Conservation (phyloP, 2,888 invertebrate genomes). For the Stictocephala bisonia region DNA sequence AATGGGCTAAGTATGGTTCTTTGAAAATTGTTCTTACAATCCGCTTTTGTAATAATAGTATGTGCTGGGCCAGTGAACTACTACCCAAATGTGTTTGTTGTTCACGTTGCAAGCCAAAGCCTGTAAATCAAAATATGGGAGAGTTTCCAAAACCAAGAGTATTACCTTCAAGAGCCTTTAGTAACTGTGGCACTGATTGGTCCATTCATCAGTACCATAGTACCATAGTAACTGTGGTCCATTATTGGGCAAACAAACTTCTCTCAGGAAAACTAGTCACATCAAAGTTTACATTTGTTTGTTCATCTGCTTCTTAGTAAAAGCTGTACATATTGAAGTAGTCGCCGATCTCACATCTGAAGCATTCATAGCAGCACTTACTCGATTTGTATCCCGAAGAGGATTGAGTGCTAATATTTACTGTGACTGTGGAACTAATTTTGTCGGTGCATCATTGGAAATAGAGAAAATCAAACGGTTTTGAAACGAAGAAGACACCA, state of each 20-base stretch:
- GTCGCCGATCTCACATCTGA: conserved; percentile 58
- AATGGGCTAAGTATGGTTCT: no score
- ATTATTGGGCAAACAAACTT: conserved; percentile 33
- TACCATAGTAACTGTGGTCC: conserved; percentile 56
- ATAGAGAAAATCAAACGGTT: not conserved
- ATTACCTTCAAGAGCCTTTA: conserved; percentile 20
- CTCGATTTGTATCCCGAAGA: conserved; percentile 57
- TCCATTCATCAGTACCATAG: no score
- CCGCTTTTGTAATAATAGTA: no score
- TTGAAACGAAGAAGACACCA: conserved; percentile 29
- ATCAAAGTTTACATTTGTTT: conserved; percentile 48
- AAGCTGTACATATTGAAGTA: conserved; percentile 59
- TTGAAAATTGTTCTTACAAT: no score
- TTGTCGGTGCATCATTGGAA: conserved; percentile 57
- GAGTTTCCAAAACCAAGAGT: conserved; percentile 36
- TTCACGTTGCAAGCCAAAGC: conserved; percentile 8
- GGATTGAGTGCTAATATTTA: conserved; percentile 56
- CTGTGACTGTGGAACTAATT: conserved; percentile 62
- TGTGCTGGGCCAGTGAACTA: no score
- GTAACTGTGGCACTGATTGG: conserved; percentile 53
- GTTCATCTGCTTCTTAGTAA: conserved; percentile 58
- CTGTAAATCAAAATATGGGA: not conserved
- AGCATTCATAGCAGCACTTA: no score
- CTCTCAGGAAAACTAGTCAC: conserved; percentile 1
- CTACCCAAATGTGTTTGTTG: conserved; percentile 54